phyloP scores from a whole-genome alignment of 2,888 invertebrate genomes.

The Mythimna ferrago region DNA sequence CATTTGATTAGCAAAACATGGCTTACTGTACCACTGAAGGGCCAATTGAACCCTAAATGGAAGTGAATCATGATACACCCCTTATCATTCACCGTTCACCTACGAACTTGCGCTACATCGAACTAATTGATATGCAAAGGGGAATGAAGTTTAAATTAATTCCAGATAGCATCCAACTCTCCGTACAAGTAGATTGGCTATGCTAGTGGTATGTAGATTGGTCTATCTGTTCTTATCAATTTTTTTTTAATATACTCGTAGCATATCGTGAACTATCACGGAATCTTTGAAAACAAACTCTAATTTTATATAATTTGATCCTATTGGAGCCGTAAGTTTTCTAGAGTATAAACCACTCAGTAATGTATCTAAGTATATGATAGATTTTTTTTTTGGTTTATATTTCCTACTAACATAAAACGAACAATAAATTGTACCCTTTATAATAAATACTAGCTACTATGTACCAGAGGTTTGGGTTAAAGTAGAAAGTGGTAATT shows the following conservation, averaged over 20 bases:
- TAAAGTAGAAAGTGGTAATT: no score
- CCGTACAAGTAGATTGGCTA: conserved; percentile 21
- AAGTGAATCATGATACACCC: conserved; percentile 64
- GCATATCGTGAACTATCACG: neutral
- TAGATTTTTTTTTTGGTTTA: no score
- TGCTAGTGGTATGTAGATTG: conserved; percentile 22
- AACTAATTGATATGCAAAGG: conserved; percentile 79
- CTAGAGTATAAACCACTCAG: neutral
- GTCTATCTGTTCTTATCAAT: neutral
- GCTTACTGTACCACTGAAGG: neutral
- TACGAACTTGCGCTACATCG: conserved; percentile 66
- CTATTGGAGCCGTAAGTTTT: neutral
- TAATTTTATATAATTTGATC: neutral
- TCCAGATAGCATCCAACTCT: conserved; percentile 68
- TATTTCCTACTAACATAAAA: no score
- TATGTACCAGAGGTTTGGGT: no score
- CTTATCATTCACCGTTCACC: conserved; percentile 63
- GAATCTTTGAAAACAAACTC: neutral
- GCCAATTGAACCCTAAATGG: conserved; percentile 37
- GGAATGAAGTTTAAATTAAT: conserved; percentile 78
- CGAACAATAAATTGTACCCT: no score
- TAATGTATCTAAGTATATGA: no score
- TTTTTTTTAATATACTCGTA: neutral
- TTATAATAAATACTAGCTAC: no score
- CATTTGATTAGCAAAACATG: no score